Evolutionary conservation across 2,113 vertebrate genomes (phyloP).

Genomic region (Silurus asotus): DNA sequence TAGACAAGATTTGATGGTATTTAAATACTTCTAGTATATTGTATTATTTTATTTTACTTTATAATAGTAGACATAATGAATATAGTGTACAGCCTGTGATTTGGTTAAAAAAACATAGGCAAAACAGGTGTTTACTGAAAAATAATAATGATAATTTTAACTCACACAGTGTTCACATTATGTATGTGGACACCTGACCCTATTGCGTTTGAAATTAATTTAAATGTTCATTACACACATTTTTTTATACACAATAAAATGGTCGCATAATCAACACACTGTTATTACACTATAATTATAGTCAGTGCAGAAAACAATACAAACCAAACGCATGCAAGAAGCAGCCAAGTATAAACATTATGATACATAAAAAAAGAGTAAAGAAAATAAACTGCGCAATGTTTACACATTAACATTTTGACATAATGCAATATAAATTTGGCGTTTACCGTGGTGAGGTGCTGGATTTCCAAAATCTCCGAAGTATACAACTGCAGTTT

Average conservation of each 20-base stretch:
- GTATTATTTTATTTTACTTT: background rate
- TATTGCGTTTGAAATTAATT: background rate
- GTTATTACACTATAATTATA: background rate
- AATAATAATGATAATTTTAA: background rate
- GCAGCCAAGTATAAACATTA: background rate
- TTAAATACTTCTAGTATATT: background rate
- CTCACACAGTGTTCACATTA: background rate
- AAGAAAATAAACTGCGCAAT: background rate
- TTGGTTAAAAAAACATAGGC: too few species aligned
- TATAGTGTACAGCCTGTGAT: too few species aligned
- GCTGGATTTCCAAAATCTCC: background rate
- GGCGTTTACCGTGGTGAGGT: constrained; percentile 1
- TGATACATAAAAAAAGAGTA: background rate
- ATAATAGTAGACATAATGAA: background rate
- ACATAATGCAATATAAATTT: background rate
- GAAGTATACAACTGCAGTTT: background rate
- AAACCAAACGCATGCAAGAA: background rate
- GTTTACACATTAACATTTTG: background rate
- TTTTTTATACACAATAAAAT: background rate
- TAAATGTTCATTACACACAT: background rate
- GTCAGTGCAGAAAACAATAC: background rate
- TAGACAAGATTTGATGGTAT: background rate
- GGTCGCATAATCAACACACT: background rate
- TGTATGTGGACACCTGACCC: background rate
- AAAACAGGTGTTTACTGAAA: too few species aligned